Conservation (phyloP, 2,797 vertebrate species). For the Eulemur coronatus region DNA sequence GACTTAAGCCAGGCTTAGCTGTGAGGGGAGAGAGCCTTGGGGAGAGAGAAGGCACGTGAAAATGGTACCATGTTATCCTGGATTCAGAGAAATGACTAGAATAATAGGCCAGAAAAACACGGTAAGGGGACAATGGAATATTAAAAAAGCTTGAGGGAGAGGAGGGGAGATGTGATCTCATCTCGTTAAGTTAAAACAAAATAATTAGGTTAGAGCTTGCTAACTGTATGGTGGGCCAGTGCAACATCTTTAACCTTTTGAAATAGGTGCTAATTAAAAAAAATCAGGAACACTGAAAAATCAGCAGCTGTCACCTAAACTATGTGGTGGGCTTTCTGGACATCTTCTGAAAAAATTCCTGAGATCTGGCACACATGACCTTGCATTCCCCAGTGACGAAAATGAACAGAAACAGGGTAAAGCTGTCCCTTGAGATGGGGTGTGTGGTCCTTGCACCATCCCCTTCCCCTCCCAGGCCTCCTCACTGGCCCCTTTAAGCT, state of each 20-base stretch:
- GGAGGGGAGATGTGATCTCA: not conserved
- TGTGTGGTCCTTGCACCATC: not conserved
- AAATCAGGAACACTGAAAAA: not conserved
- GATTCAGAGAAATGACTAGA: not conserved
- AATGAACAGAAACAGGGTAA: not conserved
- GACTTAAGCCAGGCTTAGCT: not conserved
- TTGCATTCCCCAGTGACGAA: not conserved
- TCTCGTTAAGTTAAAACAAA: not conserved
- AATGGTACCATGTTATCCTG: rapidly evolving
- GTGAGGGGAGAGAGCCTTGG: rapidly evolving
- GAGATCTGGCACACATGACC: not conserved
- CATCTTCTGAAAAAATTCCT: not conserved
- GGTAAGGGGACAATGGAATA: no score
- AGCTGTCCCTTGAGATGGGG: not conserved
- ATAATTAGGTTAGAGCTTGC: not conserved
- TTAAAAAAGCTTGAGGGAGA: not conserved
- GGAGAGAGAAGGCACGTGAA: rapidly evolving
- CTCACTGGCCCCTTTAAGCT: not conserved
- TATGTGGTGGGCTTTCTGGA: not conserved
- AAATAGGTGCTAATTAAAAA: not conserved
- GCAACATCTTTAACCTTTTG: not conserved
- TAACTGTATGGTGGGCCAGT: not conserved
- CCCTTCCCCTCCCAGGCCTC: not conserved
- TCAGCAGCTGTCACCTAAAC: not conserved
- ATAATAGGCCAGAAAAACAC: not conserved